phyloP scores from a whole-genome alignment of 1,140 invertebrate species.

The Drosophila asahinai region DNA sequence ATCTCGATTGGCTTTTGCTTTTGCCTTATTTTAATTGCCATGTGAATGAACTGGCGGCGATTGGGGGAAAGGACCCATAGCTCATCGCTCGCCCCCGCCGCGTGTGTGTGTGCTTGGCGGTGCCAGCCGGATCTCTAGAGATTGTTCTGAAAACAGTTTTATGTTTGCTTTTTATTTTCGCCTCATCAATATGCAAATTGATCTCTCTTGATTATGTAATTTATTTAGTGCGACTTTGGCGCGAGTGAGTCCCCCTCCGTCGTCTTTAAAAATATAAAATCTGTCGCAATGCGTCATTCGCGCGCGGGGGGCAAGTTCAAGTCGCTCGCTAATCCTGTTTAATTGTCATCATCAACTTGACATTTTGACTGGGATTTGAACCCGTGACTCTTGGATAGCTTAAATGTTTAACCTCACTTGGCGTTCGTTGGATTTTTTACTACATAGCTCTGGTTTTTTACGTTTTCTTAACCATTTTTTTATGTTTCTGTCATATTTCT shows the following conservation, averaged over 20 bases:
- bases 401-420: slow-evolving; percentile 48
- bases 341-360: slow-evolving; percentile 57
- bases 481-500: slow-evolving; percentile 57
- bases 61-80: slow-evolving; percentile 59
- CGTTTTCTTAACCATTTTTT: slow-evolving; percentile 24
- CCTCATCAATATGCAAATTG: slow-evolving; percentile 79
- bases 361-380: slow-evolving; percentile 49
- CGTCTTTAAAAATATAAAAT: slow-evolving; percentile 9
- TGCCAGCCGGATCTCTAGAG: slow-evolving; percentile 74
- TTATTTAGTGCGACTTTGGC: slow-evolving; percentile 43
- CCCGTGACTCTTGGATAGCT: slow-evolving; percentile 50
- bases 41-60: slow-evolving; percentile 72
- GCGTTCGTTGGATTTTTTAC: slow-evolving; percentile 7
- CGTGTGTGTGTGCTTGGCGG: slow-evolving; percentile 70
- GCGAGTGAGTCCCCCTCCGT: slow-evolving; percentile 18
- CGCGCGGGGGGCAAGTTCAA: slow-evolving; percentile 59
- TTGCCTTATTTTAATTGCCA: slow-evolving; percentile 55
- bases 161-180: slow-evolving; percentile 69
- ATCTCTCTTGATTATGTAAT: slow-evolving; percentile 72
- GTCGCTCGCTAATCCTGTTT: slow-evolving; percentile 51
- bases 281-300: slow-evolving; percentile 45
- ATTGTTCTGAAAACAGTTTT: slow-evolving; percentile 61
- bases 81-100: slow-evolving; percentile 30
- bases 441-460: slow-evolving; percentile 1
- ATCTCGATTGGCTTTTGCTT: slow-evolving; percentile 4